Evolutionary conservation across 2,888 invertebrate genomes (phyloP), one percentile per base, ranked within the genome.

Genomic region (Uropetala carovei): DNA sequence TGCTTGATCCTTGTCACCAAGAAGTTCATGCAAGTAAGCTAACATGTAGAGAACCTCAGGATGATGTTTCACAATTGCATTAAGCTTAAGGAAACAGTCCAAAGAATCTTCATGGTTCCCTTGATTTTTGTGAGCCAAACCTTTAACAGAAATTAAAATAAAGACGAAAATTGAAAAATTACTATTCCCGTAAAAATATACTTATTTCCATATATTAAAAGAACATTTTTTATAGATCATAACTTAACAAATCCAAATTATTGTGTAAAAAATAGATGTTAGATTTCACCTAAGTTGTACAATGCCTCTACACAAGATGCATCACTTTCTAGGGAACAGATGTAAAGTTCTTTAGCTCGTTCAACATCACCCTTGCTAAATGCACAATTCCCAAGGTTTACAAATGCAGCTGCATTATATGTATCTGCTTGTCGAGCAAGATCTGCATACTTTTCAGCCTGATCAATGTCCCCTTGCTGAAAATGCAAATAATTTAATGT

Each of bases 381-480:
- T 93, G 97, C 96, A 93, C 98, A 97, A 93, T 98, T 98, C 10
- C 98, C 98, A 94, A 98, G 96, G 95, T 98, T 98, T 5, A 98
- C 98, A 94, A 97, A 96, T 10, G 98, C 98, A 94, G 97, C 96
- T 0, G 98, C 96, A 95, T 97, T 98, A 94, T 97, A 97, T 92
- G 97, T 96, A 94, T 98, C 98, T 13, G 97, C 96, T 93, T 96
- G 96, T 94, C 97, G 96, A 60, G 97, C 98, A 94, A 96, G 96
- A 95, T 97, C 97, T 64, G 97, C 97, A 95, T 96, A 98, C 95
- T 96, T 97, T 94, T 97, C 97, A 4, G 98, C 98, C 95, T 97
- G 97, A 57, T 97, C 96, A 92, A 97, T 95, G 94, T 98, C 98
- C 57, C 97, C 97, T 96, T 98, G 97, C 98, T 98, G 94, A 82